These are phyloP conservation scores for Dicentrarchus labrax DNA, from an alignment of 2,113 vertebrate genomes.

Conservation along the genomic window DNA sequence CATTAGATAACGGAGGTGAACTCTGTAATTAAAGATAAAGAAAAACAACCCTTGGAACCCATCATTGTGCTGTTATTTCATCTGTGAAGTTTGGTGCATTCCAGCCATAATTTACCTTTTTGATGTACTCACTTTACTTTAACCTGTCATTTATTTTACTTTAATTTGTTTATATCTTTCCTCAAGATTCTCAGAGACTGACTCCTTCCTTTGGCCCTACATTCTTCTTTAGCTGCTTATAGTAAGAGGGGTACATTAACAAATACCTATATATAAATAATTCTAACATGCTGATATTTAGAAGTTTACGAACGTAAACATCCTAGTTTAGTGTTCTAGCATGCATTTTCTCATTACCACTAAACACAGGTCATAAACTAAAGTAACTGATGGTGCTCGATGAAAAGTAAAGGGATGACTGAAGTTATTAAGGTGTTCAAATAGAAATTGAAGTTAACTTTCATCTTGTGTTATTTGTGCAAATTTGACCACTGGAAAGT, in stretches of 20 bases:
- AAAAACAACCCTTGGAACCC: background rate
- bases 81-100: constrained; percentile 14
- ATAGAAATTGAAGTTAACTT: background rate
- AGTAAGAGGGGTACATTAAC: background rate
- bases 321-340: background rate
- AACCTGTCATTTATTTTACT: background rate
- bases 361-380: background rate
- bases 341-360: background rate
- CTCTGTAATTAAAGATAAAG: constrained; percentile 30
- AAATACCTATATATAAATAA: background rate
- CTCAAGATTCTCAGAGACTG: background rate
- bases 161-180: background rate
- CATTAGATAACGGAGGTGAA: constrained; percentile 22
- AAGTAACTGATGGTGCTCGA: background rate
- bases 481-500: background rate
- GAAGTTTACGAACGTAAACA: too few species aligned
- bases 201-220: background rate
- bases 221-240: background rate
- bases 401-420: background rate
- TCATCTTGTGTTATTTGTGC: background rate
- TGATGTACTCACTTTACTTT: background rate
- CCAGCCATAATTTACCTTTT: constrained; percentile 6
- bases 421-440: background rate
- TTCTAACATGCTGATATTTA: too few species aligned
- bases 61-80: constrained; percentile 2